Percentiles rank a stretch among this genome's conserved stretches.
Conservation (phyloP, 1,140 invertebrate genomes). For the Drosophila asahinai region DNA sequence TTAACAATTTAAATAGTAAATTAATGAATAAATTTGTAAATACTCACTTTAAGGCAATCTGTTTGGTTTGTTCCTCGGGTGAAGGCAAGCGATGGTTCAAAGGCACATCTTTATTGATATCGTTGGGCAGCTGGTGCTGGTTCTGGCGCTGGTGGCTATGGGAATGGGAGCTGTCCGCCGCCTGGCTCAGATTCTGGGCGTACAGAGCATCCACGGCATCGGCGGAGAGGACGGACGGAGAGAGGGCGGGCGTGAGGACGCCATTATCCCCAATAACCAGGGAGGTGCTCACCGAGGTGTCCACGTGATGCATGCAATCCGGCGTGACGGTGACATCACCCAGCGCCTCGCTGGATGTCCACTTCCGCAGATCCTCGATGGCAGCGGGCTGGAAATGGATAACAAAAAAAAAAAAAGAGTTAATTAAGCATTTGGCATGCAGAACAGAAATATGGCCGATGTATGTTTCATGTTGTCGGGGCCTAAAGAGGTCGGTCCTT, state of each 20-base stretch:
- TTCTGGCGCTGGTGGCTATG: constrained; percentile 59
- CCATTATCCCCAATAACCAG: constrained; percentile 80
- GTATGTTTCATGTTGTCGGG: constrained; percentile 33
- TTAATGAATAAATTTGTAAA: neutral
- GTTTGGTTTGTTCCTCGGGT: constrained; percentile 92
- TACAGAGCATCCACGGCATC: constrained; percentile 79
- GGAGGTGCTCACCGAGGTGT: constrained; percentile 81
- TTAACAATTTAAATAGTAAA: neutral
- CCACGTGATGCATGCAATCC: constrained; percentile 88
- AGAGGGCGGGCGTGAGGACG: constrained; percentile 78
- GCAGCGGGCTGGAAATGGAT: constrained; percentile 89
- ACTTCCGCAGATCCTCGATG: constrained; percentile 91
- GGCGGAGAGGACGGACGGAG: constrained; percentile 83
- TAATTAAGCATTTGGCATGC: constrained; percentile 78
- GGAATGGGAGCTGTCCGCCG: constrained; percentile 64
- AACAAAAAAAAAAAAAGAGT: constrained; percentile 7
- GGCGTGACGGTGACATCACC: constrained; percentile 92
- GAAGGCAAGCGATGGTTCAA: constrained; percentile 93
- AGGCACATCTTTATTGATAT: constrained; percentile 88
- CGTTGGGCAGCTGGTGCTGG: constrained; percentile 72
- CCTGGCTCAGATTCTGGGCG: constrained; percentile 73
- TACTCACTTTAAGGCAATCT: constrained; percentile 91
- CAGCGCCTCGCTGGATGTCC: constrained; percentile 93
- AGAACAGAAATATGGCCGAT: constrained; percentile 44
- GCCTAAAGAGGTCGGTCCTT: constrained; percentile 31